These are phyloP conservation scores for Drosophila insularis DNA, from an alignment of 1,140 invertebrate genomes.

Conservation along the genomic window DNA sequence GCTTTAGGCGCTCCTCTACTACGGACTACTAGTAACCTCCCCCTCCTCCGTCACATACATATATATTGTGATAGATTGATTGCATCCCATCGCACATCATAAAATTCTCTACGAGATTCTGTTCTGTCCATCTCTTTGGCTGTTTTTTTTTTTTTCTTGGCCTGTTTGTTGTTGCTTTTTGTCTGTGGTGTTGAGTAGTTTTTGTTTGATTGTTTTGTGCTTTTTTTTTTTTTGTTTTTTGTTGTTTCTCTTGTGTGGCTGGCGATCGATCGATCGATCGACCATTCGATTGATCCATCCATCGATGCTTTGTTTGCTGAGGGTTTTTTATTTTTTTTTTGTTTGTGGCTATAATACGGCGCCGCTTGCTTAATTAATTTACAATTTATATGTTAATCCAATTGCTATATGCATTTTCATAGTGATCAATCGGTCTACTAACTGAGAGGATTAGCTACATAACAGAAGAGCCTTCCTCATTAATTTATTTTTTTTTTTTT, in stretches of 20 bases:
- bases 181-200: constrained; percentile 65
- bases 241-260: constrained; percentile 5
- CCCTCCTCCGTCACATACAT: constrained; percentile 42
- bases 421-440: constrained; percentile 44
- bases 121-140: constrained; percentile 29
- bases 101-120: constrained; percentile 53
- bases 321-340: neutral
- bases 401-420: constrained; percentile 45
- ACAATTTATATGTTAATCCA: constrained; percentile 78
- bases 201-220: constrained; percentile 71
- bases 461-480: no score
- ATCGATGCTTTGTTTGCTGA: constrained; percentile 39
- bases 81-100: constrained; percentile 75
- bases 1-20: constrained; percentile 3
- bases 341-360: constrained; percentile 62
- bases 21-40: neutral
- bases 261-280: constrained; percentile 59
- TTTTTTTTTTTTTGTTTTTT: constrained; percentile 30
- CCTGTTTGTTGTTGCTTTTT: constrained; percentile 55
- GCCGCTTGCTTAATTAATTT: constrained; percentile 75
- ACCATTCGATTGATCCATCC: constrained; percentile 48
- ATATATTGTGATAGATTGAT: constrained; percentile 69
- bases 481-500: neutral
- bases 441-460: constrained; percentile 18
- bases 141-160: neutral